Base-by-base conservation (phyloP, 2,797 vertebrate genomes). In the Margarornis squamiger region DNA sequence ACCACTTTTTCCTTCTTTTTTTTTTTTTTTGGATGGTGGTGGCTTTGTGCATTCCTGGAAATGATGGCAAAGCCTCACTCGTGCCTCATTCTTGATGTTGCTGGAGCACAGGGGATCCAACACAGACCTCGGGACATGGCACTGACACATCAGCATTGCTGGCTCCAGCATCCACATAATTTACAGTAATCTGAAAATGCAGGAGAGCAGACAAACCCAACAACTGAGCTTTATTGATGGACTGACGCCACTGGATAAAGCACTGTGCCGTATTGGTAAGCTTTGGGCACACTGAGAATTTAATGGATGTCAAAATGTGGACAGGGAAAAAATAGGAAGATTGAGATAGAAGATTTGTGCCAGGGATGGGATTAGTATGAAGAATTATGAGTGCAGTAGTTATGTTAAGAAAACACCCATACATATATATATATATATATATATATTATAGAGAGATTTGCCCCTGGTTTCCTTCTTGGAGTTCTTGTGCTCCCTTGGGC, bases 151-250 rank as follows among this genome's bases (percentile, higher is more conserved):
- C 0, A 0, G 30, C n/a, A 36, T 54, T 3, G 0, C 36, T 27
- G 36, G 45, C 46, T 81, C 85, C 75, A 83, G 45, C 74, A 84
- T 23, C 77, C 87, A 51, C 79, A 91, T 96, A 95, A 96, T 1
- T 96, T 95, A 97, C 41, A 0, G 65, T 93, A 86, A 96, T 94
- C 92, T 1, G 6, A 90, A 96, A 96, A 89, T 82, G 58, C 72
- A 66, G 83, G 68, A 43, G 71, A 90, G 91, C 78, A 71, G 74
- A 82, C 49, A 78, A 95, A 95, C 79, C 39, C 90, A 30, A 74
- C 84, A 84, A 77, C 86, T 96, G 95, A 92, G 61, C 93, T 96
- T 97, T 97, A 97, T 97, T 97, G 96, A 97, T 97, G 95, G 93
- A 88, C 95, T 90, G 96, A 92, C 0, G 30, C 63, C 75, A 84